Percentiles rank a stretch among this genome's conserved stretches.
These are phyloP conservation scores for Poicephalus meyeri DNA, from an alignment of 2,113 vertebrate species.

Conservation along the genomic window DNA sequence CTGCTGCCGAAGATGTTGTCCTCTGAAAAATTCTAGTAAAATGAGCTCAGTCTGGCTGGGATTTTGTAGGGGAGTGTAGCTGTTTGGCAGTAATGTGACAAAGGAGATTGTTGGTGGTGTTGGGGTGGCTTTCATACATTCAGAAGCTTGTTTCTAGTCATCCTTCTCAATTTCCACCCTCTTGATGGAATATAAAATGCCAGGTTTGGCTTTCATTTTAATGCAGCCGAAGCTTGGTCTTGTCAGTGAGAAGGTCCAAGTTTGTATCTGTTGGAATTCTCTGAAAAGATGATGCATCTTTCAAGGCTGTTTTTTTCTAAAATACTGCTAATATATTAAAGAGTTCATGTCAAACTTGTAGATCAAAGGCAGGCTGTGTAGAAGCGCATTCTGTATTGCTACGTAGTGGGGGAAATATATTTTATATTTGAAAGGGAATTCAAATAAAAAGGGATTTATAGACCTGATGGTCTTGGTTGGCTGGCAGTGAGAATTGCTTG, in stretches of 20 bases:
- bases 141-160: background rate
- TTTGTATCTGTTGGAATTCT: background rate
- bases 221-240: background rate
- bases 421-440: background rate
- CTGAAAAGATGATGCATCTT: background rate
- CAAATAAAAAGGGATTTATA: background rate
- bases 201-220: background rate
- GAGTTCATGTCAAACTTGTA: background rate
- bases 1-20: background rate
- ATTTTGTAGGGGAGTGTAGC: background rate
- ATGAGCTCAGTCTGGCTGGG: background rate
- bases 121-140: background rate
- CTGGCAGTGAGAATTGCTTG: background rate
- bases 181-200: background rate
- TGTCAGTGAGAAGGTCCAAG: background rate
- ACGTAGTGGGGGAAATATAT: background rate
- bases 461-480: background rate
- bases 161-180: background rate
- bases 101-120: background rate
- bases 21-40: background rate
- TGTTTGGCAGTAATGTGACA: background rate
- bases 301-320: background rate
- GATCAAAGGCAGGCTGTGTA: background rate
- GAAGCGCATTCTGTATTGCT: background rate
- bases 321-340: background rate